These are phyloP conservation scores for Myodes glareolus DNA, from an alignment of 2,113 vertebrate species.

Conservation along the genomic window DNA sequence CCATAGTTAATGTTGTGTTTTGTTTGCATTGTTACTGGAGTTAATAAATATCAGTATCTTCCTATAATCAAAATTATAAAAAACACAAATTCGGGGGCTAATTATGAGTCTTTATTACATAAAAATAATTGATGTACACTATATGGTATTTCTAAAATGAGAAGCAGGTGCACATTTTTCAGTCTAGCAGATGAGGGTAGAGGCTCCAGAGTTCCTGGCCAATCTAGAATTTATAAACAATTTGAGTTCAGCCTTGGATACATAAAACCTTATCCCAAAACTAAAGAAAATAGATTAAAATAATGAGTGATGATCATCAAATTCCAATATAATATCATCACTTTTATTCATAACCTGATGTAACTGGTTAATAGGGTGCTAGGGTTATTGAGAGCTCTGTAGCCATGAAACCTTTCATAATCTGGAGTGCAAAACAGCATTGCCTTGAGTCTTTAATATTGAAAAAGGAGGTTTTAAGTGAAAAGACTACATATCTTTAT, in stretches of 20 bases:
- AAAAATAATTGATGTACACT: fast-evolving
- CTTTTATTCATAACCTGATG: background rate
- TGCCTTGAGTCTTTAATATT: background rate
- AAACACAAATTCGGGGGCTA: background rate
- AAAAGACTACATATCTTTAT: background rate
- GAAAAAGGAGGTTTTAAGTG: background rate
- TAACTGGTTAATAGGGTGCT: background rate
- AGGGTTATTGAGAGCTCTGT: background rate
- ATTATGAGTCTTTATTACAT: background rate
- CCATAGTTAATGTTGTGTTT: background rate
- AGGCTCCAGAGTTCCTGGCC: background rate
- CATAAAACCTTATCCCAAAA: background rate
- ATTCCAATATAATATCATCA: background rate
- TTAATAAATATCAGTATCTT: slow-evolving; percentile 6
- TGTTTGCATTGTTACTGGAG: background rate
- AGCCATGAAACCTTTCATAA: background rate
- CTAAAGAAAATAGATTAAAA: background rate
- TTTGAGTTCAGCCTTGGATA: background rate
- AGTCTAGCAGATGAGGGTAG: background rate
- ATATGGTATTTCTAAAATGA: background rate
- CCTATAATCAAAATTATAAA: background rate
- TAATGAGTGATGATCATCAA: background rate
- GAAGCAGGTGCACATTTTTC: background rate
- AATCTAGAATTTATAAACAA: background rate
- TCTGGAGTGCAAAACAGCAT: background rate